Conservation (phyloP, 2,888 invertebrate genomes). For the Amphipoea lucens region DNA sequence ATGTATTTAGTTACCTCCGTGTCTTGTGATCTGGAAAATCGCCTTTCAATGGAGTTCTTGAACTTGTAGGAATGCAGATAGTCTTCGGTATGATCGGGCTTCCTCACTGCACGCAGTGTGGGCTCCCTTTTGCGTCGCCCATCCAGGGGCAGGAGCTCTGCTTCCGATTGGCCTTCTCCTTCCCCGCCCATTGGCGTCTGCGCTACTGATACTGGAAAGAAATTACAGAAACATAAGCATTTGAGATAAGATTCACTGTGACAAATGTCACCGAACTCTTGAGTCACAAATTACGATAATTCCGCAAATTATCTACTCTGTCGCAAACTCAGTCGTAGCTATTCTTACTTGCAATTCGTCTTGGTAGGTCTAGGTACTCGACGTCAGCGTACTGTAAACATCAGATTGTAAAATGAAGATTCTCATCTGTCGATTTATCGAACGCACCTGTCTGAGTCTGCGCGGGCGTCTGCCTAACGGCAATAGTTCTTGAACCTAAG, state of each 20-base stretch:
- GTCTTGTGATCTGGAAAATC: slow-evolving; percentile 93
- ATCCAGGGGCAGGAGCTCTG: slow-evolving; percentile 76
- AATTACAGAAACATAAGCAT: slow-evolving; percentile 6
- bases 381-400: slow-evolving; percentile 31
- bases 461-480: background rate
- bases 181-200: slow-evolving; percentile 61
- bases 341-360: slow-evolving; percentile 40
- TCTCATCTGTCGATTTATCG: slow-evolving; percentile 37
- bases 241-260: background rate
- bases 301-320: background rate
- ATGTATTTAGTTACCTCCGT: slow-evolving; percentile 75
- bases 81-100: slow-evolving; percentile 87
- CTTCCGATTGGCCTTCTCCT: slow-evolving; percentile 60
- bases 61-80: slow-evolving; percentile 95
- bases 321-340: slow-evolving; percentile 22
- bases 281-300: slow-evolving; percentile 21
- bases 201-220: slow-evolving; percentile 67
- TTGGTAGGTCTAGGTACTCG: background rate
- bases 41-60: slow-evolving; percentile 97
- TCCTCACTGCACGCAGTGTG: slow-evolving; percentile 81
- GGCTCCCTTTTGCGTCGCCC: slow-evolving; percentile 78
- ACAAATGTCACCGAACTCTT: slow-evolving; percentile 38
- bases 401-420: slow-evolving; percentile 35
- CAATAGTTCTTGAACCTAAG: slow-evolving; percentile 42
- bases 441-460: slow-evolving; percentile 40